Evolutionary conservation across 1,140 invertebrate species (phyloP).

Genomic region (Drosophila azteca): DNA sequence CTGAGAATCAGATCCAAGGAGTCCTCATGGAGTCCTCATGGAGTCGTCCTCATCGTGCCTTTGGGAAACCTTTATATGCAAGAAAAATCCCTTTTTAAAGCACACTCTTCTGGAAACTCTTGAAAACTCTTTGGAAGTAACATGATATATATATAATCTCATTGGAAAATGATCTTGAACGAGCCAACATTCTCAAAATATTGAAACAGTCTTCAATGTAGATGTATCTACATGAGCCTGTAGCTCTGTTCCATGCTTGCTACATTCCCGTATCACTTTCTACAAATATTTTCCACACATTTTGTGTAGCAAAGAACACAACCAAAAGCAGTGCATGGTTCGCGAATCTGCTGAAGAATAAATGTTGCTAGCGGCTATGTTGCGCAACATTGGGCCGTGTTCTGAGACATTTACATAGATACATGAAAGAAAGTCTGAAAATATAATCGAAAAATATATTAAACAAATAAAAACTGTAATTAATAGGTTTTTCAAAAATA

Average conservation of each 20-base stretch:
- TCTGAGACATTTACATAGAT: neutral
- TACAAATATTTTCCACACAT: constrained; percentile 1
- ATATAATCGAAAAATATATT: too few relatives aligned
- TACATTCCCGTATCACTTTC: too few relatives aligned
- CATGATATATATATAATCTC: neutral
- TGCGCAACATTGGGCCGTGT: neutral
- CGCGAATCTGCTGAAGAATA: too few relatives aligned
- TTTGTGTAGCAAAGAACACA: constrained; percentile 28
- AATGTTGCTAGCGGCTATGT: constrained; percentile 2
- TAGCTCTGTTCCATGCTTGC: neutral
- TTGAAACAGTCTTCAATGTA: neutral
- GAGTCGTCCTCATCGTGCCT: too few relatives aligned
- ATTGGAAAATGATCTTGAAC: neutral
- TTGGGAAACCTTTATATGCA: too few relatives aligned
- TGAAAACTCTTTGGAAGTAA: too few relatives aligned
- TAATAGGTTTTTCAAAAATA: neutral
- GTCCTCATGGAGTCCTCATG: too few relatives aligned
- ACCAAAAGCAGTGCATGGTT: constrained; percentile 45
- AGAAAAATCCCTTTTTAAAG: too few relatives aligned
- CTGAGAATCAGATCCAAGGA: too few relatives aligned
- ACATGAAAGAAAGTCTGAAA: neutral
- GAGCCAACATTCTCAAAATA: neutral
- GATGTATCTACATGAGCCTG: constrained; percentile 7
- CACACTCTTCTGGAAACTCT: too few relatives aligned
- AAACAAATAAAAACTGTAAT: neutral